phyloP scores from a whole-genome alignment of 2,888 invertebrate species.

The Apamea sordens region DNA sequence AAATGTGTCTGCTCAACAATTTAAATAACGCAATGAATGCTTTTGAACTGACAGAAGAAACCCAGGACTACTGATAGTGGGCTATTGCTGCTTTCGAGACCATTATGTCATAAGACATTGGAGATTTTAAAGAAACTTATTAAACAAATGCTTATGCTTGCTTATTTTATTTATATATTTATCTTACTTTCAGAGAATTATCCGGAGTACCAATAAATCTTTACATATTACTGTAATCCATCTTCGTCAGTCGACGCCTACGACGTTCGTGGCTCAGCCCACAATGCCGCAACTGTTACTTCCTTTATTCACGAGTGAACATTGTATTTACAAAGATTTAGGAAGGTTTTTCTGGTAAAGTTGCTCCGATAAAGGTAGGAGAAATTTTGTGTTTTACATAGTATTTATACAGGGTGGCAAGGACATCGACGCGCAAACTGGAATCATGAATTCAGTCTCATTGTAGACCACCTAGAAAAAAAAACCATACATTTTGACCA shows the following conservation, averaged over 20 bases:
- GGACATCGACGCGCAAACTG: too few relatives aligned
- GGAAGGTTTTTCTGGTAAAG: not conserved
- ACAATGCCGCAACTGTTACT: slow-evolving; percentile 50
- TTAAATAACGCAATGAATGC: too few relatives aligned
- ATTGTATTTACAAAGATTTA: slow-evolving; percentile 20
- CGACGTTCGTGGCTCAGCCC: slow-evolving; percentile 47
- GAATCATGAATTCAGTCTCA: too few relatives aligned
- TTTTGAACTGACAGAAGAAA: too few relatives aligned
- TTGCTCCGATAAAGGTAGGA: not conserved
- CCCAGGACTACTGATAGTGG: not conserved
- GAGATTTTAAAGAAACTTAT: not conserved
- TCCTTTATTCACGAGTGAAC: slow-evolving; percentile 46
- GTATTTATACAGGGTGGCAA: too few relatives aligned
- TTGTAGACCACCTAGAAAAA: too few relatives aligned
- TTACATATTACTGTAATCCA: slow-evolving; percentile 55
- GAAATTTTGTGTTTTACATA: not conserved
- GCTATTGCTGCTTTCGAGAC: not conserved
- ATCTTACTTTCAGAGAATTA: slow-evolving; percentile 54
- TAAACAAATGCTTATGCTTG: not conserved
- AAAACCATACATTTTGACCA: too few relatives aligned
- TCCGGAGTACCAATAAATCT: slow-evolving; percentile 59
- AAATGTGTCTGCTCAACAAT: too few relatives aligned
- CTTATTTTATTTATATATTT: slow-evolving; percentile 24
- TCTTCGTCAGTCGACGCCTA: slow-evolving; percentile 66
- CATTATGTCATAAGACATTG: not conserved